These are phyloP conservation scores for Plestiodon gilberti DNA, from an alignment of 2,113 vertebrate genomes.

Conservation along the genomic window DNA sequence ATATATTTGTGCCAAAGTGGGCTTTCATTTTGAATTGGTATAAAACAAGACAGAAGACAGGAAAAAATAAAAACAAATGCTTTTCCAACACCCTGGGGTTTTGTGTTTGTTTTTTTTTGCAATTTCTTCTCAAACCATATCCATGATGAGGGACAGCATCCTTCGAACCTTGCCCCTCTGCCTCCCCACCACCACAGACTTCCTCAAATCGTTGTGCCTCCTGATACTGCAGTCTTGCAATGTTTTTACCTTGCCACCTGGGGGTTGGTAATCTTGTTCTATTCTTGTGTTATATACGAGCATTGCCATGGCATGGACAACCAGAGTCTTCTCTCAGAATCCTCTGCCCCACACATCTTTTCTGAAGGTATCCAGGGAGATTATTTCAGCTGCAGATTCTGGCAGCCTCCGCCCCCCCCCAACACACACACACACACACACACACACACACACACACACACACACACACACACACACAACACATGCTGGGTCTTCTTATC, in stretches of 20 bases:
- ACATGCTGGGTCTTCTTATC: constrained; percentile 5
- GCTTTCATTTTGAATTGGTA: neutral
- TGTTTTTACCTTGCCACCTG: neutral
- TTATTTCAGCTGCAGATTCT: neutral
- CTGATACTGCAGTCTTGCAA: too few relatives aligned
- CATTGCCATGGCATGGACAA: neutral
- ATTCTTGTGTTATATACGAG: constrained; percentile 15
- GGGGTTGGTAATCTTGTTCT: constrained; percentile 12
- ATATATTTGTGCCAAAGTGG: neutral
- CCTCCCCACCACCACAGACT: neutral
- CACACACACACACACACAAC: neutral
- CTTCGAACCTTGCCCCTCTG: neutral
- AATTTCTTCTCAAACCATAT: neutral
- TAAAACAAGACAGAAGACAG: neutral
- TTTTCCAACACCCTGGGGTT: neutral
- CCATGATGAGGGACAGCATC: neutral
- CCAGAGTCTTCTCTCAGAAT: neutral
- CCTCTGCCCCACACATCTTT: neutral
- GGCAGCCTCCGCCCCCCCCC: constrained; percentile 1
- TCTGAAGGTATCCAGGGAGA: neutral
- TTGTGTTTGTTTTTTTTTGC: neutral
- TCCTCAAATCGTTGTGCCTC: neutral
- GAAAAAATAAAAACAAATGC: neutral
- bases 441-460: constrained; percentile 11
- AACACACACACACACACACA: neutral